These are phyloP conservation scores for Apocheima hispidaria DNA, from an alignment of 2,888 invertebrate genomes.

Conservation along the genomic window DNA sequence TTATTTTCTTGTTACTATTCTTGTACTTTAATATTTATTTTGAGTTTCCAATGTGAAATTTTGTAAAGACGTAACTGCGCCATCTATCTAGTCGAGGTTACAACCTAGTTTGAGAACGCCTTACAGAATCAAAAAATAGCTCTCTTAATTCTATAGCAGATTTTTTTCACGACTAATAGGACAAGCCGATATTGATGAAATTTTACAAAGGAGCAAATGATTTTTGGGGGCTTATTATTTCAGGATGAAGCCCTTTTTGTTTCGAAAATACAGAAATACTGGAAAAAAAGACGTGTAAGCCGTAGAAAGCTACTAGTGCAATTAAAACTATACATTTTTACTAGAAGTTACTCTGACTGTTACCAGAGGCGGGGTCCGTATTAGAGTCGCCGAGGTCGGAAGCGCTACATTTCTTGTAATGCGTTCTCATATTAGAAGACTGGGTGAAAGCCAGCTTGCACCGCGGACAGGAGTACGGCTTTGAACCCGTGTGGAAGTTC, in stretches of 20 bases:
- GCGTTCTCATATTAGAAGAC: slow-evolving; percentile 95
- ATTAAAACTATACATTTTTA: neutral
- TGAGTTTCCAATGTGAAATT: too few relatives aligned
- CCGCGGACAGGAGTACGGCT: slow-evolving; percentile 88
- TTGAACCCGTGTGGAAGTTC: slow-evolving; percentile 93
- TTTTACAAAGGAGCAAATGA: too few relatives aligned
- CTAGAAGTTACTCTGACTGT: slow-evolving; percentile 16
- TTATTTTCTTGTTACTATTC: too few relatives aligned
- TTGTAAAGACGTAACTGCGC: neutral
- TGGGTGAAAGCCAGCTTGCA: slow-evolving; percentile 93
- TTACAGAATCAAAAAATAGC: neutral
- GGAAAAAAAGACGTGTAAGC: too few relatives aligned
- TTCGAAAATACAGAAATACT: too few relatives aligned
- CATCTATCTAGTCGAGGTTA: neutral
- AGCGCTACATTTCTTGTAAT: slow-evolving; percentile 91
- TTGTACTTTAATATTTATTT: too few relatives aligned
- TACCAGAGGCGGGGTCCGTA: slow-evolving; percentile 6
- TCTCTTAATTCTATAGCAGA: too few relatives aligned
- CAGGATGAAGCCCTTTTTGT: too few relatives aligned
- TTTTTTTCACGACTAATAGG: too few relatives aligned
- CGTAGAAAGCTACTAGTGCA: too few relatives aligned
- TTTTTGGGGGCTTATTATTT: too few relatives aligned
- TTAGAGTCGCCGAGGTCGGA: slow-evolving; percentile 42
- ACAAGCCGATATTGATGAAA: too few relatives aligned
- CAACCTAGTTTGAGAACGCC: neutral